A percentile compares a stretch with the other conserved stretches of the same genome.
Conservation (phyloP, 2,113 vertebrate genomes). For the Cebus imitator region DNA sequence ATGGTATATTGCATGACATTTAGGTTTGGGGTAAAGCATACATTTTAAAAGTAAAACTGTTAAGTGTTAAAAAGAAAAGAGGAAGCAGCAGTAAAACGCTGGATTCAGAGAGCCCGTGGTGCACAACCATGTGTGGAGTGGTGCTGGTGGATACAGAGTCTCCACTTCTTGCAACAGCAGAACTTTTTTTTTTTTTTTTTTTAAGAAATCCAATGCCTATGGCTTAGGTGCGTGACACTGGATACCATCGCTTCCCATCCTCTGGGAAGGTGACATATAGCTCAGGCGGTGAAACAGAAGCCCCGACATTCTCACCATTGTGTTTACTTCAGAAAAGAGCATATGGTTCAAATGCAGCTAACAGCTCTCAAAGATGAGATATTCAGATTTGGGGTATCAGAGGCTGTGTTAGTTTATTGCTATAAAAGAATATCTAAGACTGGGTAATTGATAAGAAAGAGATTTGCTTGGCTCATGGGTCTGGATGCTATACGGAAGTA, state of each 20-base stretch:
- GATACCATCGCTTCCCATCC: neutral
- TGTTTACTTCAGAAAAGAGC: neutral
- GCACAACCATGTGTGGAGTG: neutral
- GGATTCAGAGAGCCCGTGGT: neutral
- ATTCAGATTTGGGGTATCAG: neutral
- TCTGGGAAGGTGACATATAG: neutral
- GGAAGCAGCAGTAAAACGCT: neutral
- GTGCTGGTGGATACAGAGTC: neutral
- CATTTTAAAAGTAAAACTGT: neutral
- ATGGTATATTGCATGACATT: too few relatives aligned
- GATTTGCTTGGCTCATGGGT: too few relatives aligned
- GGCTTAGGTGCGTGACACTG: neutral
- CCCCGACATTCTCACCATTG: fast-evolving
- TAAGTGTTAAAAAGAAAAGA: neutral
- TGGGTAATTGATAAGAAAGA: too few relatives aligned
- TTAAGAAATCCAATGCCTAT: neutral
- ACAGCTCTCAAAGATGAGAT: neutral
- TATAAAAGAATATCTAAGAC: too few relatives aligned
- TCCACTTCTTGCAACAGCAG: neutral
- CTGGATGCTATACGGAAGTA: too few relatives aligned
- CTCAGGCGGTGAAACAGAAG: neutral
- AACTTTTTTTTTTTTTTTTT: too few relatives aligned
- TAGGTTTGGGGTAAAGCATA: neutral
- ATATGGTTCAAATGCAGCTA: neutral
- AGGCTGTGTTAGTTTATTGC: neutral